A percentile compares a stretch with the other conserved stretches of the same genome.
phyloP scores from a whole-genome alignment of 2,888 invertebrate species.

The Julus scanicus region DNA sequence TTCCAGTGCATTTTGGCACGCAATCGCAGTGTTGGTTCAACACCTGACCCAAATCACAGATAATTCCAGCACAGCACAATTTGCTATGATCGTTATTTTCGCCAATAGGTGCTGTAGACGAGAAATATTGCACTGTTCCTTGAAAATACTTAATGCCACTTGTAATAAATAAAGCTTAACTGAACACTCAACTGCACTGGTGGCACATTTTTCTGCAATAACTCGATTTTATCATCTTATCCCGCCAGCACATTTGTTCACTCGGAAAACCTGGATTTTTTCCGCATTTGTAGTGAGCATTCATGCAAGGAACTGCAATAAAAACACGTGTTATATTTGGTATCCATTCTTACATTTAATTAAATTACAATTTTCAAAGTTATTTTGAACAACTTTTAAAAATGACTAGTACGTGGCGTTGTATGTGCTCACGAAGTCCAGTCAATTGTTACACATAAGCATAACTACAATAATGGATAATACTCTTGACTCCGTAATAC shows the following conservation, averaged over 20 bases:
- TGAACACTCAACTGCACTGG: not conserved
- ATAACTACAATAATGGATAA: not conserved
- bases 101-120: not conserved
- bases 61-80: conserved; percentile 3
- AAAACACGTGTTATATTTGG: too few relatives aligned
- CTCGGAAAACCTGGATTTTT: not conserved
- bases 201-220: not conserved
- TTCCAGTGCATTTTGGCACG: not conserved
- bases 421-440: too few relatives aligned
- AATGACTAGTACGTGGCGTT: too few relatives aligned
- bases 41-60: not conserved
- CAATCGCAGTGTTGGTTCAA: not conserved
- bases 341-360: too few relatives aligned
- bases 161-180: not conserved
- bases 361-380: too few relatives aligned
- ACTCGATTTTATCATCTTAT: not conserved
- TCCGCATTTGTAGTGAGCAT: not conserved
- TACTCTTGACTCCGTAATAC: not conserved
- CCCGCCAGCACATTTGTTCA: not conserved
- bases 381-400: too few relatives aligned
- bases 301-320: not conserved
- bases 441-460: too few relatives aligned
- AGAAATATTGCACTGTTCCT: not conserved
- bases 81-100: not conserved
- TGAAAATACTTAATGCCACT: not conserved